These are phyloP conservation scores for Synanthedon myopaeformis DNA, from an alignment of 2,888 invertebrate genomes.

Conservation along the genomic window DNA sequence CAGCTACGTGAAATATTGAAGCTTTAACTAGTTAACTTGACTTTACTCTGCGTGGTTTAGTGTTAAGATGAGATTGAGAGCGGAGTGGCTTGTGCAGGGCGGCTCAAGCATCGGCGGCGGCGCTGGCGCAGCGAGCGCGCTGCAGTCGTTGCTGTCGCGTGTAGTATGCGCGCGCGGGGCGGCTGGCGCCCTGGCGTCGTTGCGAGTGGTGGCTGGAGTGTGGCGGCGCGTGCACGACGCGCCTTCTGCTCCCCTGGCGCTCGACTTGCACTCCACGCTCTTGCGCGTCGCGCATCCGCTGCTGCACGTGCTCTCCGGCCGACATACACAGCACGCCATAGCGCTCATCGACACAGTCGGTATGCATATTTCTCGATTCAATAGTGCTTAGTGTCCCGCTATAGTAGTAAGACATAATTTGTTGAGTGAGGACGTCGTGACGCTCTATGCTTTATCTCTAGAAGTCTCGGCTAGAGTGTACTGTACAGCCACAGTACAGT, in stretches of 20 bases:
- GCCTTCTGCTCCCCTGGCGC: conserved; percentile 64
- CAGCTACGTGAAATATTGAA: too few species aligned
- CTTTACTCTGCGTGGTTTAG: too few species aligned
- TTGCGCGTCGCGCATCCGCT: conserved; percentile 79
- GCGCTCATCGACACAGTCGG: conserved; percentile 78
- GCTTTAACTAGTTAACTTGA: too few species aligned
- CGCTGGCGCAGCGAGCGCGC: conserved; percentile 44
- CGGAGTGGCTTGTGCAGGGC: conserved; percentile 20
- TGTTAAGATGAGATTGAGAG: too few species aligned
- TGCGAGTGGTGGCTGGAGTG: conserved; percentile 70
- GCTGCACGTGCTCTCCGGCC: conserved; percentile 74
- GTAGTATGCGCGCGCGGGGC: conserved; percentile 45
- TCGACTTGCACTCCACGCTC: conserved; percentile 49
- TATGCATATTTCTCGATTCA: conserved; percentile 33
- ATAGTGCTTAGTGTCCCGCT: too few species aligned
- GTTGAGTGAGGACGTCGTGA: too few species aligned
- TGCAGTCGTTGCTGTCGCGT: conserved; percentile 45
- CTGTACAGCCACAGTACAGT: too few species aligned
- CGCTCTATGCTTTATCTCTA: too few species aligned
- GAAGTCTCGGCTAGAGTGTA: too few species aligned
- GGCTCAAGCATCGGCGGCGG: conserved; percentile 48
- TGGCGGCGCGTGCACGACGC: conserved; percentile 78
- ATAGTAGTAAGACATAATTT: too few species aligned
- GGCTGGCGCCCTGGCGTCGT: conserved; percentile 31
- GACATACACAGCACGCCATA: conserved; percentile 73